Conservation (phyloP, 2,888 invertebrate species). For the Platynereis dumerilii region DNA sequence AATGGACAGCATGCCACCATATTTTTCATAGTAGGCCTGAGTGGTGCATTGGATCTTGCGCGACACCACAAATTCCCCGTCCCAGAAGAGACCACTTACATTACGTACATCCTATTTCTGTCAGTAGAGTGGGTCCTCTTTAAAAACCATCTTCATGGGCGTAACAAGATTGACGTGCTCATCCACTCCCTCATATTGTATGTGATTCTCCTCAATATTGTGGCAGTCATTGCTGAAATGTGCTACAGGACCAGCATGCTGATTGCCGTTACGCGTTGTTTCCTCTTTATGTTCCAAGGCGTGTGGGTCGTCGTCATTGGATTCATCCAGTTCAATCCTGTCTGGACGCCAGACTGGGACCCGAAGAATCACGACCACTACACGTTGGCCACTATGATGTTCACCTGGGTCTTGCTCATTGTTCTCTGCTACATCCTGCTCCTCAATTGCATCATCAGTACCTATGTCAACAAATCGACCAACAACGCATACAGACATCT, state of each 20-base stretch:
- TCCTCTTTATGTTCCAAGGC: conserved; percentile 65
- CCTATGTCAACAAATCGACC: conserved; percentile 6
- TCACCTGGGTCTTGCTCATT: conserved; percentile 51
- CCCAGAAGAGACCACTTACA: conserved; percentile 64
- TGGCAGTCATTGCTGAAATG: conserved; percentile 61
- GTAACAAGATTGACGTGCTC: conserved; percentile 56
- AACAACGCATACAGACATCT: too few species aligned
- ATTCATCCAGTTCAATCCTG: conserved; percentile 66
- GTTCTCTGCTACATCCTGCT: conserved; percentile 29
- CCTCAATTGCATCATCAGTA: conserved; percentile 47
- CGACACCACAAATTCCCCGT: conserved; percentile 54
- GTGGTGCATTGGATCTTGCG: conserved; percentile 63
- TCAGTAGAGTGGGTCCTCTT: conserved; percentile 65
- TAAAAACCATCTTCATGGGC: conserved; percentile 65
- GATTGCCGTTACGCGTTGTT: conserved; percentile 59
- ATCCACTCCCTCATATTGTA: conserved; percentile 65
- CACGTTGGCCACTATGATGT: conserved; percentile 64
- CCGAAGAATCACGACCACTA: conserved; percentile 58
- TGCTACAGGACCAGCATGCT: conserved; percentile 57
- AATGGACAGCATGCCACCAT: conserved; percentile 68
- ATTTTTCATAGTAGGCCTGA: conserved; percentile 66
- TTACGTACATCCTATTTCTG: conserved; percentile 59
- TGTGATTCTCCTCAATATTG: conserved; percentile 55
- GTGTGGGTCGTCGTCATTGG: conserved; percentile 67
- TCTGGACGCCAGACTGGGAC: conserved; percentile 55